phyloP scores from a whole-genome alignment of 1,140 invertebrate genomes.

The Pogonomyrmex californicus region DNA sequence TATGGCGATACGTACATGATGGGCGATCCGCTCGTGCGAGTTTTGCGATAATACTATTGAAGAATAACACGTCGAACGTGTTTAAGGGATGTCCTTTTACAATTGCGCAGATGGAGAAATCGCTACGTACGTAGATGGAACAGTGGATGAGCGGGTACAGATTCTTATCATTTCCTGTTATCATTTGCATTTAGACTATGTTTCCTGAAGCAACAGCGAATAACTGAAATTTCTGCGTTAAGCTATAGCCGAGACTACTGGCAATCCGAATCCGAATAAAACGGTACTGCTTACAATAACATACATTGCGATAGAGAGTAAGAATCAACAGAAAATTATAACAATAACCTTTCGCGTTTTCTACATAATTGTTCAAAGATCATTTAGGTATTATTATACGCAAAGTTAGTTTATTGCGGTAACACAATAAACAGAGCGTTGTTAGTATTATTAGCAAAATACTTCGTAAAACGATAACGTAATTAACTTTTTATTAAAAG shows the following conservation, averaged over 20 bases:
- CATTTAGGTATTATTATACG: constrained; percentile 10
- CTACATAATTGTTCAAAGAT: constrained; percentile 29
- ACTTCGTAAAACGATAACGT: not conserved
- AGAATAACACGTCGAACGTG: constrained; percentile 69
- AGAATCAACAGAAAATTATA: constrained; percentile 20
- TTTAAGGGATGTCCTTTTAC: constrained; percentile 59
- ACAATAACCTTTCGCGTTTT: constrained; percentile 1
- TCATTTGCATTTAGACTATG: constrained; percentile 65
- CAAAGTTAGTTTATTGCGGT: not conserved
- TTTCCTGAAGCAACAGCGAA: constrained; percentile 61
- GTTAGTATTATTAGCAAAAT: not conserved
- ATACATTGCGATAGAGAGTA: not conserved
- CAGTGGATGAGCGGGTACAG: constrained; percentile 53
- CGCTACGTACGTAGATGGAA: constrained; percentile 22
- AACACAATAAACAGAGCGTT: not conserved
- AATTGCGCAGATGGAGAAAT: constrained; percentile 40
- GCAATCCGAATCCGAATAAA: constrained; percentile 56
- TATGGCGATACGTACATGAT: constrained; percentile 60
- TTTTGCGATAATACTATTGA: constrained; percentile 72
- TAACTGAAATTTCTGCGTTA: constrained; percentile 41
- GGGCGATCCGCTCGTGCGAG: constrained; percentile 55
- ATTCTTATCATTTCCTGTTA: constrained; percentile 63
- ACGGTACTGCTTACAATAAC: constrained; percentile 37
- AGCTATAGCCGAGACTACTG: constrained; percentile 8
- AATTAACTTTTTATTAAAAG: not conserved